Base-by-base conservation (phyloP, 2,888 invertebrate species). In the Sesia apiformis region DNA sequence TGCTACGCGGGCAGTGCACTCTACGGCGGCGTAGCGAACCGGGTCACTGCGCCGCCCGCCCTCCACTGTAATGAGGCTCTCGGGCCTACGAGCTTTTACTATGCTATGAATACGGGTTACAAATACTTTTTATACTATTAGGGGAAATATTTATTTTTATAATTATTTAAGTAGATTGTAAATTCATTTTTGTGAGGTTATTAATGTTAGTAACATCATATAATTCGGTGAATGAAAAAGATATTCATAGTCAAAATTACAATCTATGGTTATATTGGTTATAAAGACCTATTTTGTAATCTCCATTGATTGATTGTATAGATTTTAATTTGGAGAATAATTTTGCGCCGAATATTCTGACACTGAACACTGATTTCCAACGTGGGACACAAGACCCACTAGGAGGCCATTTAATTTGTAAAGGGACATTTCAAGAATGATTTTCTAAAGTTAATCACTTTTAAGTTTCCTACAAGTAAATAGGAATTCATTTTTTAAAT, bases 1-100 rank as follows among this genome's bases (percentile, higher is more conserved):
- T 64, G 72, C 82, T 75, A 72, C 74, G 81, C 78, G 78, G 79
- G 67, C 84, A 81, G 69, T 84, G 84, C 84, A 78, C 86, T 79
- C 81, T 81, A 80, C 82, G 50, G 50, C 50, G 50, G 57, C 80
- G 81, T 79, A 79, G 74, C 72, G 65, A 84, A 81, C 74, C 84
- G 72, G 85, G 87, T 84, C 84, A 84, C 66, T 71, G 75, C 69
- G 67, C 70, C 65, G 59, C 64, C 51, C 60, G 54, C 55, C 59
- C 55, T 56, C 50, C 38, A 7, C 42, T 42, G 39, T 50, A 50
- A 50, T 50, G 50, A 50, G 46, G 46, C 46, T 46, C 46, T 46
- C 46, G 46, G 23, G 46, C 46, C 8, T 46, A n/a, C 46, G 46
- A 23, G 46, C 8, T 23, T n/a, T 7, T 46, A 8, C 23, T 6